Evolutionary conservation across 1,140 invertebrate species (phyloP).

Genomic region (Notospermus geniculatus): DNA sequence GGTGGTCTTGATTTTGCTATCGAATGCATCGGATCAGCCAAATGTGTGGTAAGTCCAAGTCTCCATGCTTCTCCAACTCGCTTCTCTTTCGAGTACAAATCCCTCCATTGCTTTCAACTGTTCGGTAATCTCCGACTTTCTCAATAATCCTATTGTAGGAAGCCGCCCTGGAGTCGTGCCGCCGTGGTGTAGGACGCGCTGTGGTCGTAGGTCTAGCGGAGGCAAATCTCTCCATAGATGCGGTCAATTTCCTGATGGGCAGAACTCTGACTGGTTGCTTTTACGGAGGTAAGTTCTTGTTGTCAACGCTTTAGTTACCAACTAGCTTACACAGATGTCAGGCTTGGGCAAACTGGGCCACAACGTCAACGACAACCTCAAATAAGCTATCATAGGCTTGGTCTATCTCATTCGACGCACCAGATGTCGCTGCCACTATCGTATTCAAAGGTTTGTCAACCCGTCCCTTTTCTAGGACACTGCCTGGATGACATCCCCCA

Average conservation of each 20-base stretch:
- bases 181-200: neutral
- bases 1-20: constrained; percentile 98
- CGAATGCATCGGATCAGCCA: constrained; percentile 96
- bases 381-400: too few species aligned
- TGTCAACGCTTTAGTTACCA: too few species aligned
- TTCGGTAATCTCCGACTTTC: too few species aligned
- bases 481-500: neutral
- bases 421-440: too few species aligned
- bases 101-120: too few species aligned
- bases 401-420: too few species aligned
- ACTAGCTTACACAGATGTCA: too few species aligned
- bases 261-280: neutral
- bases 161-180: neutral
- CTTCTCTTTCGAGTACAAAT: too few species aligned
- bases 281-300: constrained; percentile 5
- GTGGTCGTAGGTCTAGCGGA: constrained; percentile 1
- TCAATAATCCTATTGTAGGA: neutral
- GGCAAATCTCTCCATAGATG: neutral
- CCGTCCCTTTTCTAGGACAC: neutral
- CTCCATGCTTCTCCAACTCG: too few species aligned
- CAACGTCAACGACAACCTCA: too few species aligned
- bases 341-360: neutral
- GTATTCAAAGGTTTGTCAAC: too few species aligned
- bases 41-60: constrained; percentile 87
- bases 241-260: neutral